Conservation (phyloP, 2,113 vertebrate genomes). For the Himantopus leucocephalus region DNA sequence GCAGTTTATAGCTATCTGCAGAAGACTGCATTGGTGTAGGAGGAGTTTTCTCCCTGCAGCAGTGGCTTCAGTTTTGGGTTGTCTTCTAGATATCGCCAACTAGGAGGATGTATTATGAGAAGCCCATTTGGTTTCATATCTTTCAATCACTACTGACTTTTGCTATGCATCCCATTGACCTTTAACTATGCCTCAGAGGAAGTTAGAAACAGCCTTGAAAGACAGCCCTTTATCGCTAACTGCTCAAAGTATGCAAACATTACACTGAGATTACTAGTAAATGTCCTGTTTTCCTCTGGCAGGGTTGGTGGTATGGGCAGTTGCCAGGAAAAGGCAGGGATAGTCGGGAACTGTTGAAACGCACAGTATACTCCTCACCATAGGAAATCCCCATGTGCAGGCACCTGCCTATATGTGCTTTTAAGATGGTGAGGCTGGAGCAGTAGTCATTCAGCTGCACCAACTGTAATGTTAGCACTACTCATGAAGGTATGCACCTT, state of each 20-base stretch:
- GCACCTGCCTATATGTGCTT: background rate
- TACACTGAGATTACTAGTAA: background rate
- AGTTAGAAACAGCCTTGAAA: background rate
- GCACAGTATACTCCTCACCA: background rate
- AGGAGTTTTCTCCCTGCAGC: background rate
- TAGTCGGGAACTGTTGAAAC: background rate
- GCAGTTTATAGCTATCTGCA: background rate
- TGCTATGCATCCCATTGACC: background rate
- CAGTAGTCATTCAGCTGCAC: background rate
- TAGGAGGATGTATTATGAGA: background rate
- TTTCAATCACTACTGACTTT: background rate
- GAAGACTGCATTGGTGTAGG: background rate
- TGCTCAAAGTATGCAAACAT: background rate
- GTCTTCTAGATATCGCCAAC: background rate
- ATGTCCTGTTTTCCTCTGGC: background rate
- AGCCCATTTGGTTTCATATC: background rate
- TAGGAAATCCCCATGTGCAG: background rate
- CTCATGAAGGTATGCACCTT: background rate
- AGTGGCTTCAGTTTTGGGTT: background rate
- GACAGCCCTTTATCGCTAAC: background rate
- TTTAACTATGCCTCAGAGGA: background rate
- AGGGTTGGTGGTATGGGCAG: background rate
- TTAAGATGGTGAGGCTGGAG: background rate
- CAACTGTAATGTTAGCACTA: background rate
- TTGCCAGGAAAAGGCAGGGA: background rate